Base-by-base conservation (phyloP, 2,888 invertebrate genomes). In the Aelia acuminata region DNA sequence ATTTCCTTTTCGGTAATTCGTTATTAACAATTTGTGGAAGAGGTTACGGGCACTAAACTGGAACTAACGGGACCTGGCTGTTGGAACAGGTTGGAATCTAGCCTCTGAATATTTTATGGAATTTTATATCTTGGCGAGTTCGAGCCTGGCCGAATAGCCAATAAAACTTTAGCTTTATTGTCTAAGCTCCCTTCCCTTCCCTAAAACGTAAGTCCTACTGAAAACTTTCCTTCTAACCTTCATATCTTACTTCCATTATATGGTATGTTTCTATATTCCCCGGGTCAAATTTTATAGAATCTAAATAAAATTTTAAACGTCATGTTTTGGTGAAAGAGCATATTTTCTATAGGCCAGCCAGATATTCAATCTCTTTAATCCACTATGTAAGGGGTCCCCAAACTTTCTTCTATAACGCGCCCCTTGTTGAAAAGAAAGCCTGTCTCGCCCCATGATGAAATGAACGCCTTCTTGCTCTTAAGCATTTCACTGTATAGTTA, bases 81-180 rank as follows among this genome's bases (percentile, higher is more conserved):
- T 31, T 35, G 8, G 63, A 70, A 35, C 35, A 70, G 63, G 63
- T 70, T 70, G 10, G 63, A 70, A 35, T 70, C 63, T 35, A 70
- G 63, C 18, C 18, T 1, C 5, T 70, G 63, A 35, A 35, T 70
- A 70, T 70, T 70, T 70, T 70, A 70, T 70, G 31, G 63, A 70
- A 70, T 70, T 70, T 70, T 70, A 31, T 70, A 70, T 70, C 63
- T 70, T 35, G 35, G 63, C 63, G 63, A 70, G 63, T 70, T 70
- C 26, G 3, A 35, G 63, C 31, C 31, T 18, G 18, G 63, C 18
- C 31, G 63, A 35, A 70, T 70, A 70, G 63, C 63, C 63, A 35
- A 70, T 70, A 70, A 70, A 70, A 70, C 63, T 70, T 70, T 31
- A 35, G 35, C 63, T 70, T 70, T 35, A 70, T 31, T 70, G 35